Evolutionary conservation across 1,140 invertebrate genomes (phyloP).

Genomic region (Oedothorax gibbosus): DNA sequence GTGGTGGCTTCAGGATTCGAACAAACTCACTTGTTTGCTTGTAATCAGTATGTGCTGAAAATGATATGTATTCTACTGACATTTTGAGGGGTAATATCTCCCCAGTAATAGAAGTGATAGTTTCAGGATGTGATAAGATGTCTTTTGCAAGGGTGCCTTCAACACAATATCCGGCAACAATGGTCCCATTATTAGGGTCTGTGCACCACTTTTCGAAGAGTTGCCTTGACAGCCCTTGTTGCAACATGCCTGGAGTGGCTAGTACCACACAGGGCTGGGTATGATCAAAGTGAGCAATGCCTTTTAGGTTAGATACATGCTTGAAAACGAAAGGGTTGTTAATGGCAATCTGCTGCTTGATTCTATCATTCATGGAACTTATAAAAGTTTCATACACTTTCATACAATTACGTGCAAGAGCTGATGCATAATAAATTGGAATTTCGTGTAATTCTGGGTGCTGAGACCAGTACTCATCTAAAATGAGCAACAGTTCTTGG

Average conservation of each 20-base stretch:
- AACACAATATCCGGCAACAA: conserved; percentile 99
- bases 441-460: conserved; percentile 99
- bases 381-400: conserved; percentile 99
- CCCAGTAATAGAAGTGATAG: conserved; percentile 94
- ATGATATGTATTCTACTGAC: conserved; percentile 99
- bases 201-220: conserved; percentile 99
- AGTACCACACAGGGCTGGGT: conserved; percentile 99
- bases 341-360: conserved; percentile 94
- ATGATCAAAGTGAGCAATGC: conserved; percentile 99
- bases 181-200: conserved; percentile 96
- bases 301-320: conserved; percentile 98
- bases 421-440: conserved; percentile 99
- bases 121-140: conserved; percentile 97
- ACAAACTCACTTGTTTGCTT: conserved; percentile 99
- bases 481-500: conserved; percentile 94
- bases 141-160: conserved; percentile 98
- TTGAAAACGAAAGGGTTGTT: conserved; percentile 99
- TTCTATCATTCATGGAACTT: conserved; percentile 99
- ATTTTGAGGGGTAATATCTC: conserved; percentile 96
- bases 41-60: conserved; percentile 99
- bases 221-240: conserved; percentile 96
- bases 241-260: conserved; percentile 99
- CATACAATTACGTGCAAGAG: conserved; percentile 99
- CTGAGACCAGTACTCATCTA: conserved; percentile 98
- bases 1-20: conserved; percentile 90